Base-by-base conservation (phyloP, 2,888 invertebrate genomes). In the Ryuthela nishihirai region DNA sequence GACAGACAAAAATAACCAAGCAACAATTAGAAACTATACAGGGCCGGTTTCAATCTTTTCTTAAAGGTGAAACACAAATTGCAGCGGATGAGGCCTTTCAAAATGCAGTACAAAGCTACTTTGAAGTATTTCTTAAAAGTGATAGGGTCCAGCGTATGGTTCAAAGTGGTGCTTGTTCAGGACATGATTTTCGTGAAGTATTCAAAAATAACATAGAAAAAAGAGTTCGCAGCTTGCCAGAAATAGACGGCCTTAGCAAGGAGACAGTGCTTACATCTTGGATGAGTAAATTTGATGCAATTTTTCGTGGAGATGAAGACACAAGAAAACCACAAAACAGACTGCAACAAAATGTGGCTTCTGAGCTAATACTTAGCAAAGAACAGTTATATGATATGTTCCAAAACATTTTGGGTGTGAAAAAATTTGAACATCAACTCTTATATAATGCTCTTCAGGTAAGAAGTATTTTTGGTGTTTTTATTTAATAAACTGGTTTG, bases 301-400 rank as follows among this genome's bases (percentile, higher is more conserved):
- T 99, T 73, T 86, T 95, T 63, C 72, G 79, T 44, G 79, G 79
- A 24, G 79, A 80, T 59, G 80, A 80, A 59, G 79, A 79, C 58
- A 73, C 49, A 67, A 71, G 67, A 67, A 72, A 40, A 71, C 73
- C 48, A 72, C 74, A 64, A 72, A 74, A 41, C 73, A 74, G 48
- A 56, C 49, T 64, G 43, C 64, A 65, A 45, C 65, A 65, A 43
- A 65, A 65, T 48, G 47, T 67, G 24, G 77, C 85, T 85, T 64
- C 80, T 45, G 97, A 97, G 76, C 81, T 90, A 69, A 93, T 98
- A 72, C 82, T 98, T 68, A 93, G 94, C 70, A 99, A 99, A 78
- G 99, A 99, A 74, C 99, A 99, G 75, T 83, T 99, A 10, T 99
- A 95, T 77, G 99, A 99, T 76, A 97, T 99, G 94, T 99, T 99